phyloP scores from a whole-genome alignment of 2,888 invertebrate species.

The Watsonalla binaria region DNA sequence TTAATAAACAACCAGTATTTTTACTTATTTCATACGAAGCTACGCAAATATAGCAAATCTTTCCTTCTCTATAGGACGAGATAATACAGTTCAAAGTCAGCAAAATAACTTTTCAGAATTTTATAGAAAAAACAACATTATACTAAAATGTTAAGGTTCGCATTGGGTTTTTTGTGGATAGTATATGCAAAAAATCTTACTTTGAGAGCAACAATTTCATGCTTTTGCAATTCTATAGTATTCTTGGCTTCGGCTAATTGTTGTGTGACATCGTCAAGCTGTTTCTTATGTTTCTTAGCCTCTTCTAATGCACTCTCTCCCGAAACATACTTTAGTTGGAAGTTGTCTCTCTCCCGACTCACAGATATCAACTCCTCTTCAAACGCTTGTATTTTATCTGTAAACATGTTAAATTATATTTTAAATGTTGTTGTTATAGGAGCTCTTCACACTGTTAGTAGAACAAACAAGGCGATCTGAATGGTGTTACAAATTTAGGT shows the following conservation, averaged over 20 bases:
- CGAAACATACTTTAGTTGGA: conserved; percentile 67
- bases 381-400: conserved; percentile 66
- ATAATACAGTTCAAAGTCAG: too few relatives aligned
- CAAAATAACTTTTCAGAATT: too few relatives aligned
- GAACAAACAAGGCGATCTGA: neutral
- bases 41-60: too few relatives aligned
- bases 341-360: conserved; percentile 65
- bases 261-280: conserved; percentile 71
- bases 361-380: conserved; percentile 69
- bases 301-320: conserved; percentile 75
- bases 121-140: conserved; percentile 1
- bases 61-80: too few relatives aligned
- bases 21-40: too few relatives aligned
- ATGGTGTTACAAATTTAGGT: too few relatives aligned
- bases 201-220: conserved; percentile 64
- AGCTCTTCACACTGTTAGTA: neutral
- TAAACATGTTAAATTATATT: conserved; percentile 10
- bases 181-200: conserved; percentile 30
- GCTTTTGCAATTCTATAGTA: conserved; percentile 64
- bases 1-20: too few relatives aligned
- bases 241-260: conserved; percentile 60
- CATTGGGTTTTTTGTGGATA: neutral
- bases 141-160: neutral
- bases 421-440: neutral
- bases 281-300: conserved; percentile 75